A percentile compares a stretch with the other conserved stretches of the same genome.
phyloP scores from a whole-genome alignment of 2,113 vertebrate genomes.

The Xenus cinereus region DNA sequence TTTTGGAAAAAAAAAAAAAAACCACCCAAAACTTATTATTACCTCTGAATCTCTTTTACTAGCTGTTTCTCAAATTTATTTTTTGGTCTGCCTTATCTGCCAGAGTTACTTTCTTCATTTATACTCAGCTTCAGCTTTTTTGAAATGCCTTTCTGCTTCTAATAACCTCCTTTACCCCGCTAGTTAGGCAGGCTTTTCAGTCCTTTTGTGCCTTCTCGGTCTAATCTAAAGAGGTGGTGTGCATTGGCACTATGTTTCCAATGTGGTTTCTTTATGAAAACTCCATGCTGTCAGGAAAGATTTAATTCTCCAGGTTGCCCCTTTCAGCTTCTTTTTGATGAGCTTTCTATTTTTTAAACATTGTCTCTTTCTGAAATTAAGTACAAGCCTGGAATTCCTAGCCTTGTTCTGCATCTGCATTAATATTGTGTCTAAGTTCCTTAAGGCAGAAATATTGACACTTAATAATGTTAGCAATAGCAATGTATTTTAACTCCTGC shows the following conservation, averaged over 20 bases:
- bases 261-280: not conserved
- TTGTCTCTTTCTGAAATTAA: not conserved
- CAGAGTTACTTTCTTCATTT: conserved; percentile 34
- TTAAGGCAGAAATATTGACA: not conserved
- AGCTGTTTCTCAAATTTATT: not conserved
- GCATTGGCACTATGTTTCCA: not conserved
- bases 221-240: not conserved
- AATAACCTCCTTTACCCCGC: conserved; percentile 16
- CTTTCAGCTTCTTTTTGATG: not conserved
- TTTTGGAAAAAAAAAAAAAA: not conserved
- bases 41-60: not conserved
- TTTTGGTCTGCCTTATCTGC: not conserved
- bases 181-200: conserved; percentile 3
- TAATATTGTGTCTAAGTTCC: not conserved
- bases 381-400: not conserved
- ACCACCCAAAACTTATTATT: not conserved
- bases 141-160: not conserved
- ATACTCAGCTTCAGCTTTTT: not conserved
- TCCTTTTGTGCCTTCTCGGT: not conserved
- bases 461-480: not conserved
- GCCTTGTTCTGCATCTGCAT: not conserved
- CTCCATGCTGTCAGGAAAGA: not conserved
- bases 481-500: not conserved
- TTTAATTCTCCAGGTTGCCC: not conserved
- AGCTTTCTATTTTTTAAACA: not conserved